Percentiles rank a stretch among this genome's conserved stretches.
Evolutionary conservation across 1,140 invertebrate genomes (phyloP).

Genomic region (Drosophila melanogaster): DNA sequence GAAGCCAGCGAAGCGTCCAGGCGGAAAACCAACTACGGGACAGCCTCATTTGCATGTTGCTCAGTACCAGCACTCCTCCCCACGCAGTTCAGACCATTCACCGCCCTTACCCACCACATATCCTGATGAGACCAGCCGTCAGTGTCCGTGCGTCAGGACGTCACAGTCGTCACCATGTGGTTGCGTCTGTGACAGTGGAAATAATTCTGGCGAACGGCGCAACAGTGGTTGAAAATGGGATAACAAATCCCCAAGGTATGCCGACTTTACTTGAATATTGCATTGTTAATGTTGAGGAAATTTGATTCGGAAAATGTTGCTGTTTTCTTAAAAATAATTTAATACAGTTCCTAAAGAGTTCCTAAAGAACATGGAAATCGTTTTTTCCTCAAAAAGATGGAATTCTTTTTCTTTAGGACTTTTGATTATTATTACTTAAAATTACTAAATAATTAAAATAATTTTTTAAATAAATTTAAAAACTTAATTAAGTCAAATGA

Average conservation of each 20-base stretch:
- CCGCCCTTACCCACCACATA: constrained; percentile 23
- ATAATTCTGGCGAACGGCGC: constrained; percentile 24
- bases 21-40: constrained; percentile 81
- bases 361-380: no score
- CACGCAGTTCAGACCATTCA: constrained; percentile 1
- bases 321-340: not conserved
- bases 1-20: constrained; percentile 78
- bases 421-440: no score
- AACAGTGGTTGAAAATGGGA: constrained; percentile 47
- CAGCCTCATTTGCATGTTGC: constrained; percentile 78
- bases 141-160: constrained; percentile 67
- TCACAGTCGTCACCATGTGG: constrained; percentile 80
- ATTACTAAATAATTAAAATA: no score
- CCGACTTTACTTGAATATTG: constrained; percentile 4
- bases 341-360: not conserved
- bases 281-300: constrained; percentile 8
- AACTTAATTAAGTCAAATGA: no score
- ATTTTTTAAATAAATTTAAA: no score
- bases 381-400: no score
- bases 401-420: no score
- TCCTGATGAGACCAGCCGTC: constrained; percentile 58
- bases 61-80: not conserved
- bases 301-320: constrained; percentile 1
- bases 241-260: constrained; percentile 8
- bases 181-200: constrained; percentile 76